phyloP scores from a whole-genome alignment of 2,888 invertebrate species.

The Dugesia japonica region DNA sequence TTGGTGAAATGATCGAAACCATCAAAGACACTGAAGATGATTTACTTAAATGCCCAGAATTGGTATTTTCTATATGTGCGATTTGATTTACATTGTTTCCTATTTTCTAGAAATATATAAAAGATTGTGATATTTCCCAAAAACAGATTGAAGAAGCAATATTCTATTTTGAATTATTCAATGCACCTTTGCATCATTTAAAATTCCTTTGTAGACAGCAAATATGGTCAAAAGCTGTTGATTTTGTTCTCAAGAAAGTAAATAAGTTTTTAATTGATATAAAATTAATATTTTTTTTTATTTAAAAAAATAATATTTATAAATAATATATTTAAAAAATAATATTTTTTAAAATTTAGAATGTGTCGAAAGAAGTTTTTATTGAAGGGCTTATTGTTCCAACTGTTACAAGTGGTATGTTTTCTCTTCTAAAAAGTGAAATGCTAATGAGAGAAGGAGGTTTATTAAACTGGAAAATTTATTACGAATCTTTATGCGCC shows the following conservation, averaged over 20 bases:
- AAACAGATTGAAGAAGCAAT: slow-evolving; percentile 2
- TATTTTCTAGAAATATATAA: slow-evolving; percentile 2
- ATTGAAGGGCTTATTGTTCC: background rate
- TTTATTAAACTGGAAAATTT: background rate
- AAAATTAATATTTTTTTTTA: background rate
- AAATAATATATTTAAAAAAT: too few species aligned
- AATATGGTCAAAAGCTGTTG: background rate
- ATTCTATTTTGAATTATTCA: background rate
- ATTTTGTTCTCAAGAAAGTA: background rate
- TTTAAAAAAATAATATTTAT: background rate
- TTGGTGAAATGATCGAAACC: background rate
- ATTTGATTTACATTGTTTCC: too few species aligned
- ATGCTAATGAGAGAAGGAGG: background rate
- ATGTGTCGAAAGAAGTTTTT: background rate
- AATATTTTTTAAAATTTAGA: background rate
- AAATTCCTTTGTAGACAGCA: background rate
- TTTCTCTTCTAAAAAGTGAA: background rate
- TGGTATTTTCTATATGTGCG: too few species aligned
- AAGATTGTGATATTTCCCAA: background rate
- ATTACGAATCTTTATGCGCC: background rate
- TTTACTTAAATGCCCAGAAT: background rate
- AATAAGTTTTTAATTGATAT: too few species aligned
- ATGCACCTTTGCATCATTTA: background rate
- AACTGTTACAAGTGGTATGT: background rate
- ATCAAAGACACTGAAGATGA: background rate